phyloP scores from a whole-genome alignment of 2,888 invertebrate species.

The Lordiphosa fenestrarum region DNA sequence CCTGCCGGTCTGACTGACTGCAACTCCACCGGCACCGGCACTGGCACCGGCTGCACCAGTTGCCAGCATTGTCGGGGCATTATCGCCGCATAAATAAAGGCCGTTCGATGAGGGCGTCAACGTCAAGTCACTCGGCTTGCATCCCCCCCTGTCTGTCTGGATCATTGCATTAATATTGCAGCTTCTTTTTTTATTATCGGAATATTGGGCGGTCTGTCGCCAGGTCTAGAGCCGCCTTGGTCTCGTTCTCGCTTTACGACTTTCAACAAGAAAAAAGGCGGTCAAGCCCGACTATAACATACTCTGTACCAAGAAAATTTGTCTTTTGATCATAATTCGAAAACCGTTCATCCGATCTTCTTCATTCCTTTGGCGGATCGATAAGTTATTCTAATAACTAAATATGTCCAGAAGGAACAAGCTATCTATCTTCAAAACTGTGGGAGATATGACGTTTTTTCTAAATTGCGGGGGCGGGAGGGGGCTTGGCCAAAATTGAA shows the following conservation, averaged over 20 bases:
- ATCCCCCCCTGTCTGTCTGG: conserved; percentile 1
- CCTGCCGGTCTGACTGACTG: conserved; percentile 2
- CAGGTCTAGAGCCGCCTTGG: not conserved
- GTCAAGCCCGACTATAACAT: no score
- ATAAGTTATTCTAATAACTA: no score
- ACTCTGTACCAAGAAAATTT: no score
- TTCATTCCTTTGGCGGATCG: no score
- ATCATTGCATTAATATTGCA: conserved; percentile 10
- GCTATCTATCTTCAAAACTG: no score
- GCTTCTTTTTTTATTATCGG: conserved; percentile 22
- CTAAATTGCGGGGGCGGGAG: no score
- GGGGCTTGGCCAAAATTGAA: no score
- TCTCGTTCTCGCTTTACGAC: conserved; percentile 6
- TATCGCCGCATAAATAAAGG: conserved; percentile 64
- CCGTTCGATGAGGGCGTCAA: conserved; percentile 27
- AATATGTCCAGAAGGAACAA: no score
- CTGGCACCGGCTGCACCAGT: conserved; percentile 24
- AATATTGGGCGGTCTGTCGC: not conserved
- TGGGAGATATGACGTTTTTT: no score
- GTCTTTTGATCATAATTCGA: no score
- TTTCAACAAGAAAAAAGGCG: no score
- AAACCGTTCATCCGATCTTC: no score
- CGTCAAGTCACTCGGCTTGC: not conserved
- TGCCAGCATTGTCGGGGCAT: conserved; percentile 49
- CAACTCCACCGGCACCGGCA: conserved; percentile 8